Percentiles rank a stretch among this genome's conserved stretches.
These are phyloP conservation scores for Xanthia icteritia DNA, from an alignment of 2,888 invertebrate genomes.

Conservation along the genomic window DNA sequence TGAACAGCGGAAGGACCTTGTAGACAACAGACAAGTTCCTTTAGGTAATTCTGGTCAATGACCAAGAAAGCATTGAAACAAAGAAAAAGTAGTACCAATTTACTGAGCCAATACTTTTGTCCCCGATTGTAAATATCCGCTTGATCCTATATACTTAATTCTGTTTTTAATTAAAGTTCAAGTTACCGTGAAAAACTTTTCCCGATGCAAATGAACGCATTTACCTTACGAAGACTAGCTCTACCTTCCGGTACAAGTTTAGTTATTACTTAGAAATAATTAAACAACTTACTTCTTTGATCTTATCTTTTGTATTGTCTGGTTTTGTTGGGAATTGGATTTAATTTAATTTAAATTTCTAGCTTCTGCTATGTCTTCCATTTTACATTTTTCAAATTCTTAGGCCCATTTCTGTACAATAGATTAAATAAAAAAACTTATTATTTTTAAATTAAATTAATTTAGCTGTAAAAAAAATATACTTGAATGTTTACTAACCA, in stretches of 20 bases:
- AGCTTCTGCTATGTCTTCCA: not conserved
- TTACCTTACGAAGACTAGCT: constrained; percentile 54
- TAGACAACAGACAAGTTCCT: not conserved
- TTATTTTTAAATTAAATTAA: too few relatives aligned
- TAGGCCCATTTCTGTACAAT: too few relatives aligned
- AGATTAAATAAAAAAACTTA: too few relatives aligned
- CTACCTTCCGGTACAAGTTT: constrained; percentile 48
- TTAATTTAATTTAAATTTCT: not conserved
- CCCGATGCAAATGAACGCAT: constrained; percentile 81
- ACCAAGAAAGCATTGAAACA: constrained; percentile 15
- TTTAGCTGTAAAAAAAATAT: too few relatives aligned
- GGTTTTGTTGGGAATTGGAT: constrained; percentile 22
- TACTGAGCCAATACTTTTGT: constrained; percentile 50
- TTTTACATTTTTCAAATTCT: too few relatives aligned
- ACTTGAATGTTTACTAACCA: too few relatives aligned
- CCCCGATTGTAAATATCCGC: constrained; percentile 70
- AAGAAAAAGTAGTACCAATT: constrained; percentile 18
- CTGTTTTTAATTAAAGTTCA: constrained; percentile 88
- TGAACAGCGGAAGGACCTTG: not conserved
- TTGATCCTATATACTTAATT: constrained; percentile 75
- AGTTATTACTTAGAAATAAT: constrained; percentile 62
- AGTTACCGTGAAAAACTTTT: constrained; percentile 85
- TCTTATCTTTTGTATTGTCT: constrained; percentile 46
- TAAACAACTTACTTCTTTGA: constrained; percentile 59
- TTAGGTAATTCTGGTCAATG: constrained; percentile 11